Conservation (phyloP, 1,140 invertebrate species). For the Meloidogyne hapla region DNA sequence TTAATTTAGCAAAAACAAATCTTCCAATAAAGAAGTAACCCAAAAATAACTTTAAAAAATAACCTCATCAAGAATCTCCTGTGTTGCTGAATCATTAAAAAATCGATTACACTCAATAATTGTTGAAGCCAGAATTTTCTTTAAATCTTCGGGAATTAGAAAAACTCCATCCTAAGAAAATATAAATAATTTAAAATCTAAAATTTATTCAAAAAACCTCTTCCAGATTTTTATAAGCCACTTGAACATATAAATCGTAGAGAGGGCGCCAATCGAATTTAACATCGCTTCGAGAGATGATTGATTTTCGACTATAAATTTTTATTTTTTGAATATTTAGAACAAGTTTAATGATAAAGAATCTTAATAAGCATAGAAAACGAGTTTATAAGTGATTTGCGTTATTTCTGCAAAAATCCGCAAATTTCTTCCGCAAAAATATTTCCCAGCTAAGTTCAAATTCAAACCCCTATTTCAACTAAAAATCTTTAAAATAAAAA, state of each 20-base stretch:
- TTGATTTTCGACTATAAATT: conserved; percentile 72
- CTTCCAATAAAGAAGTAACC: background rate
- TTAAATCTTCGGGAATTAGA: conserved; percentile 69
- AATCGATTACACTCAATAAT: conserved; percentile 67
- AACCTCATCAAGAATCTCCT: conserved; percentile 84
- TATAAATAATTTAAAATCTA: conserved; percentile 8
- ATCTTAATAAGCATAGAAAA: too few relatives aligned
- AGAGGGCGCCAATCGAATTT: conserved; percentile 81
- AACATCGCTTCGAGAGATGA: conserved; percentile 77
- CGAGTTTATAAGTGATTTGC: too few relatives aligned
- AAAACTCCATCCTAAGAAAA: conserved; percentile 58
- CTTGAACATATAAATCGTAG: conserved; percentile 71
- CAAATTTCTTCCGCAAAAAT: conserved; percentile 14
- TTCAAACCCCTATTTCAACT: too few relatives aligned
- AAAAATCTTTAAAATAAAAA: background rate
- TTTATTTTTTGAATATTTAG: background rate
- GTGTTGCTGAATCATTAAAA: conserved; percentile 75
- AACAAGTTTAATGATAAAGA: too few relatives aligned
- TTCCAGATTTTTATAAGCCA: conserved; percentile 57
- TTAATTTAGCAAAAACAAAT: background rate
- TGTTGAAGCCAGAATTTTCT: conserved; percentile 44
- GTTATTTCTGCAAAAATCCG: conserved; percentile 21
- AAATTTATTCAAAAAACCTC: conserved; percentile 17
- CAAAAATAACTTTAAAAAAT: background rate
- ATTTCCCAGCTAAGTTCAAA: too few relatives aligned